These are phyloP conservation scores for Anneissia japonica DNA, from an alignment of 35 echinoderm and acorn worm genomes.

Conservation along the genomic window DNA sequence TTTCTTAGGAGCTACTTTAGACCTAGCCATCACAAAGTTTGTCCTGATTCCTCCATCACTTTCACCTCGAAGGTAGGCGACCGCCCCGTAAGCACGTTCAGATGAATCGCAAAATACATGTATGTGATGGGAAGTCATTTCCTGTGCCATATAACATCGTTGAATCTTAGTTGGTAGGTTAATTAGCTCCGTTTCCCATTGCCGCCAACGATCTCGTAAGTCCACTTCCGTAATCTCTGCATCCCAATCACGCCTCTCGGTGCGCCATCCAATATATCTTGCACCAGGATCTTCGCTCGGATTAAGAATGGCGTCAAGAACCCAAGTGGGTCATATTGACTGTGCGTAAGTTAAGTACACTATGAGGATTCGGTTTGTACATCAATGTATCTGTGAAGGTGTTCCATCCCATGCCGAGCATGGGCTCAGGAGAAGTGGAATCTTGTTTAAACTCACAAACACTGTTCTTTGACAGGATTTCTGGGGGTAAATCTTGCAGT, in stretches of 20 bases:
- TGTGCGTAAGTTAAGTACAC: background rate
- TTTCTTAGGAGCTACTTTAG: background rate
- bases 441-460: background rate
- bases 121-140: background rate
- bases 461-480: slow-evolving; percentile 1
- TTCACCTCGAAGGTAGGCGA: background rate
- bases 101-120: slow-evolving; percentile 8
- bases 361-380: slow-evolving; percentile 9
- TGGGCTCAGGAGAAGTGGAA: background rate
- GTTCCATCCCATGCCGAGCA: slow-evolving; percentile 1
- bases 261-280: slow-evolving; percentile 4
- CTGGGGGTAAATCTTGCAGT: background rate
- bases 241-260: background rate
- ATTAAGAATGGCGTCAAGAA: slow-evolving; percentile 2
- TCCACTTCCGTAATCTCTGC: background rate
- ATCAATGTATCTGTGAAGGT: background rate
- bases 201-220: background rate
- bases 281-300: background rate
- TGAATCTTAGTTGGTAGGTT: background rate
- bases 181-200: background rate
- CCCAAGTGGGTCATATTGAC: slow-evolving; percentile 22
- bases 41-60: background rate
- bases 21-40: background rate
- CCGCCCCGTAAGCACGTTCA: slow-evolving; percentile 5
- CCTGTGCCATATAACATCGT: background rate